Conservation (phyloP, 2,797 vertebrate species). For the Hafferia zeledoni region DNA sequence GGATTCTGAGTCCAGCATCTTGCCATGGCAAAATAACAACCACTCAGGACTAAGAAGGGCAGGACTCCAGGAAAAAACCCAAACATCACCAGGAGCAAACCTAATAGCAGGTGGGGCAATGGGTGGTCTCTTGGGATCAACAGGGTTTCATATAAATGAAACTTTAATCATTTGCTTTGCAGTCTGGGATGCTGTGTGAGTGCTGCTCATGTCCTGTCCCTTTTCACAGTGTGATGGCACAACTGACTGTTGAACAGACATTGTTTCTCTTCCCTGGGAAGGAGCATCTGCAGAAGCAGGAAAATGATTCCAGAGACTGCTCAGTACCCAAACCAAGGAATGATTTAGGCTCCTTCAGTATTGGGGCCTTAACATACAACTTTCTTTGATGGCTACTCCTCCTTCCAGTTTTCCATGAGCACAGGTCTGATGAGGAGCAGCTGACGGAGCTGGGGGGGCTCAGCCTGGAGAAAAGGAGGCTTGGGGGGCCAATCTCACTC, state of each 20-base stretch:
- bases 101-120: not conserved
- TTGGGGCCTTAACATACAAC: not conserved
- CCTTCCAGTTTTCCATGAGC: not conserved
- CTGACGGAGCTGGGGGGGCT: not conserved
- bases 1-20: not conserved
- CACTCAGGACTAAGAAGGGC: not conserved
- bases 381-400: not conserved
- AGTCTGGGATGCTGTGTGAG: rapidly evolving
- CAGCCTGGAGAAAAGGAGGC: not conserved
- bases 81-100: not conserved
- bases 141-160: not conserved
- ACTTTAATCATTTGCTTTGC: rapidly evolving
- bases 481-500: not conserved
- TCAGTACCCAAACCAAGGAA: not conserved
- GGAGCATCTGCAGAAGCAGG: not conserved
- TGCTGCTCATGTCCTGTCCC: not conserved
- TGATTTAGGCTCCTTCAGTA: rapidly evolving
- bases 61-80: not conserved
- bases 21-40: not conserved
- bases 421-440: not conserved
- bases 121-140: not conserved
- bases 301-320: not conserved
- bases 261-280: not conserved
- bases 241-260: not conserved
- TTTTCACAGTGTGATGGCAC: not conserved